These are phyloP conservation scores for Oceanodroma tethys DNA, from an alignment of 2,113 vertebrate genomes.

Conservation along the genomic window DNA sequence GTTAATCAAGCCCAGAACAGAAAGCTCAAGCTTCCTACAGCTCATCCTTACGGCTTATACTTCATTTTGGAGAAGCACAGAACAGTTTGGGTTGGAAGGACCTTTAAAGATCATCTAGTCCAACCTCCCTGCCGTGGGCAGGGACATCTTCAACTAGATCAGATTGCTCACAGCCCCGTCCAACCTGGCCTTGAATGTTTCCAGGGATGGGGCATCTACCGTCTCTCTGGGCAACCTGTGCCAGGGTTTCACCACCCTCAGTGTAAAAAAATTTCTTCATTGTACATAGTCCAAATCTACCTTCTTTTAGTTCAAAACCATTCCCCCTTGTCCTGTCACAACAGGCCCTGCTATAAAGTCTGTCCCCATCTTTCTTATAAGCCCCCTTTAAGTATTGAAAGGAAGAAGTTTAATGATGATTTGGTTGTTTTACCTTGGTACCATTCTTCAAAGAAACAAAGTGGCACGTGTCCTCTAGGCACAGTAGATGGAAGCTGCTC, in stretches of 20 bases:
- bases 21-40: background rate
- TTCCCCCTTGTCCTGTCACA: background rate
- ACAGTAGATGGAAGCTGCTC: background rate
- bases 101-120: background rate
- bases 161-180: background rate
- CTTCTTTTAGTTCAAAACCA: background rate
- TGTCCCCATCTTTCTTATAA: background rate
- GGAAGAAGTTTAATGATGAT: background rate
- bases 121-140: fast-evolving
- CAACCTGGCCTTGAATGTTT: fast-evolving
- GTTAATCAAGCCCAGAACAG: background rate
- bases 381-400: background rate
- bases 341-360: background rate
- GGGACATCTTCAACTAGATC: background rate
- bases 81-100: background rate
- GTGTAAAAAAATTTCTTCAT: fast-evolving
- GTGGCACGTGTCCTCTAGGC: background rate
- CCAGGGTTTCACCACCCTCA: background rate
- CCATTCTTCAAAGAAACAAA: background rate
- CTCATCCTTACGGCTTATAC: background rate
- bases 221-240: background rate
- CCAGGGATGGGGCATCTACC: background rate
- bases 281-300: background rate
- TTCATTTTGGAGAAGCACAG: background rate
- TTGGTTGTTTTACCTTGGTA: background rate